These are phyloP conservation scores for Drosophila prostipennis DNA, from an alignment of 2,888 invertebrate species.

Conservation along the genomic window DNA sequence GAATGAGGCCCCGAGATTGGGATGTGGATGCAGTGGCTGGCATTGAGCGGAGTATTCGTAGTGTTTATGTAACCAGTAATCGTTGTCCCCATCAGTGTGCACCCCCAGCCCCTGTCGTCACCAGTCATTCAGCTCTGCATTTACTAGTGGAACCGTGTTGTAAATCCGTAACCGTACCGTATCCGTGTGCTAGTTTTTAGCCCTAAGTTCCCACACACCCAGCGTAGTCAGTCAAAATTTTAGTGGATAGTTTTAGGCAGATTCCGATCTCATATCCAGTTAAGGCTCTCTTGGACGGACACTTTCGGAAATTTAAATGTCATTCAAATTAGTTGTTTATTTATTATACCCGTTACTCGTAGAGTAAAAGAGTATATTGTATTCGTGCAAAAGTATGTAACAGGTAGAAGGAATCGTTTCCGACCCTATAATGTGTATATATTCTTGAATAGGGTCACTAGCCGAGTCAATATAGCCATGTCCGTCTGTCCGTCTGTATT, in stretches of 20 bases:
- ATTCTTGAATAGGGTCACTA: too few species aligned
- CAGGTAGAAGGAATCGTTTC: too few species aligned
- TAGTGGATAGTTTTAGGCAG: conserved; percentile 56
- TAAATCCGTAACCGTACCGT: conserved; percentile 39
- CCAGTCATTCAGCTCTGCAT: conserved; percentile 58
- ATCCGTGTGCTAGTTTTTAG: conserved; percentile 61
- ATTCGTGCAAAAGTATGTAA: too few species aligned
- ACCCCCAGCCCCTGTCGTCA: conserved; percentile 24
- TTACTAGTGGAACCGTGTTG: conserved; percentile 56
- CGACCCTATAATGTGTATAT: too few species aligned
- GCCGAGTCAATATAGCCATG: too few species aligned
- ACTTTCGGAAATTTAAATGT: too few species aligned
- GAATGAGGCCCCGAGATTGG: conserved; percentile 72
- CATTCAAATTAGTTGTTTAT: too few species aligned
- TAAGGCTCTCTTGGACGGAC: conserved; percentile 1
- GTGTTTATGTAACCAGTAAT: conserved; percentile 43
- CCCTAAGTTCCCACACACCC: conserved; percentile 52
- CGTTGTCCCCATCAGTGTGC: conserved; percentile 34
- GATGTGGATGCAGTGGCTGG: conserved; percentile 14
- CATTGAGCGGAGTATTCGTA: conserved; percentile 26
- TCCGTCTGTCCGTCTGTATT: too few species aligned
- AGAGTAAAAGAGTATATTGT: too few species aligned
- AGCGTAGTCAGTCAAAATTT: conserved; percentile 40
- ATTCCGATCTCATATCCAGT: conserved; percentile 8
- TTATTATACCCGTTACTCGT: too few species aligned